Conservation (phyloP, 2,113 vertebrate species). For the Nematolebias whitei region DNA sequence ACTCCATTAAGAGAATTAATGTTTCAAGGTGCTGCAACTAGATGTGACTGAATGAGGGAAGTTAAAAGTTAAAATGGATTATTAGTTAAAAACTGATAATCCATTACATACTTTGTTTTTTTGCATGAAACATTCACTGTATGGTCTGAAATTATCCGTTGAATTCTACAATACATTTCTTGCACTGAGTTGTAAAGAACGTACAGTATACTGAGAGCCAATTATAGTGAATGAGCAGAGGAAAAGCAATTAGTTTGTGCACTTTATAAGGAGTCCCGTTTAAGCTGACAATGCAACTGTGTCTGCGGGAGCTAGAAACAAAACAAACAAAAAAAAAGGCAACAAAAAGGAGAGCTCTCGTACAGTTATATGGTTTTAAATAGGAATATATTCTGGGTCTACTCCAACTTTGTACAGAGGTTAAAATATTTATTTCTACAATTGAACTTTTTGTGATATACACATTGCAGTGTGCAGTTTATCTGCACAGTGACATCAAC, state of each 20-base stretch:
- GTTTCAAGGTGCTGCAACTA: slow-evolving; percentile 45
- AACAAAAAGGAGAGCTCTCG: background rate
- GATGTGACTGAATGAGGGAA: slow-evolving; percentile 22
- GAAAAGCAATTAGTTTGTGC: background rate
- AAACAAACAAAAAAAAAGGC: background rate
- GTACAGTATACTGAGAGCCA: background rate
- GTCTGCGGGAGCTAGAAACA: background rate
- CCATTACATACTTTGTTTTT: slow-evolving; percentile 30
- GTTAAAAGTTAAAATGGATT: too few species aligned
- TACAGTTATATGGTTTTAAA: background rate
- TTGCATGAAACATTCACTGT: slow-evolving; percentile 6
- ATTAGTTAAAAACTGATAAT: too few species aligned
- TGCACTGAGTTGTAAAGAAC: slow-evolving; percentile 7
- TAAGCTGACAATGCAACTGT: background rate
- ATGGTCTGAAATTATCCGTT: background rate
- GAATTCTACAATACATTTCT: background rate
- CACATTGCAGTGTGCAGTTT: too few species aligned
- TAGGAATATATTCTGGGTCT: background rate
- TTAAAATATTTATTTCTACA: too few species aligned
- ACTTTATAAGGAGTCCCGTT: slow-evolving; percentile 1
- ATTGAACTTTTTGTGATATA: too few species aligned
- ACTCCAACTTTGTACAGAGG: too few species aligned
- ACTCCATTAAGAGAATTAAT: slow-evolving; percentile 77
- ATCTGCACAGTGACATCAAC: too few species aligned
- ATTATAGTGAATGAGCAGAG: slow-evolving; percentile 1